phyloP scores from a whole-genome alignment of 2,888 invertebrate species.

The Lycaena phlaeas region DNA sequence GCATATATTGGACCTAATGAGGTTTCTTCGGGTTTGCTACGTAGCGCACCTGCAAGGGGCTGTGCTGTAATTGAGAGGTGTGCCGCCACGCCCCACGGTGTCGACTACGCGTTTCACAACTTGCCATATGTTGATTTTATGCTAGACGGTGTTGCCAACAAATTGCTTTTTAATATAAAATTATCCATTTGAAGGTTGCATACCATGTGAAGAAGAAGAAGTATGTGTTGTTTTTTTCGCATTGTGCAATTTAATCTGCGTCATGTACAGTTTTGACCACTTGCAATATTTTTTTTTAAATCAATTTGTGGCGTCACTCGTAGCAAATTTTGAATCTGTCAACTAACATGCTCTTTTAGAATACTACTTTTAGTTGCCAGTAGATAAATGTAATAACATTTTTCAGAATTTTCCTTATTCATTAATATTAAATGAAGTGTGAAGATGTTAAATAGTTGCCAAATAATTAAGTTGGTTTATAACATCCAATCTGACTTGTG shows the following conservation, averaged over 20 bases:
- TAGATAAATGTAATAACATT: too few species aligned
- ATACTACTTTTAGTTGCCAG: too few species aligned
- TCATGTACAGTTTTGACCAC: too few species aligned
- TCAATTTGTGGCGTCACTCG: too few species aligned
- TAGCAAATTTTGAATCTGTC: too few species aligned
- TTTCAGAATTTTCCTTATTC: too few species aligned
- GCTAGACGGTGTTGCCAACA: slow-evolving; percentile 19
- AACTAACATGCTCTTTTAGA: too few species aligned
- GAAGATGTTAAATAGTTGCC: slow-evolving; percentile 22
- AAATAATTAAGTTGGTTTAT: slow-evolving; percentile 26
- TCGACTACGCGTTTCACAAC: slow-evolving; percentile 29
- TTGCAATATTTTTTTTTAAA: too few species aligned
- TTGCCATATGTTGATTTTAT: slow-evolving; percentile 26
- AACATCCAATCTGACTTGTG: slow-evolving; percentile 29
- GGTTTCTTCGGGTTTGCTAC: slow-evolving; percentile 17
- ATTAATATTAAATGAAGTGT: slow-evolving; percentile 3
- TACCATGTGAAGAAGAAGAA: background rate
- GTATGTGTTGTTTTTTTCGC: background rate
- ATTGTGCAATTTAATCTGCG: too few species aligned
- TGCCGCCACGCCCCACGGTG: slow-evolving; percentile 54
- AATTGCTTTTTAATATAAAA: slow-evolving; percentile 23
- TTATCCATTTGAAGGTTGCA: slow-evolving; percentile 5
- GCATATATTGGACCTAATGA: slow-evolving; percentile 12
- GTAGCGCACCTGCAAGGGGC: slow-evolving; percentile 27
- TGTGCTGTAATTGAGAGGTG: slow-evolving; percentile 61